Base-by-base conservation (phyloP, 2,797 vertebrate species). In the Pantherophis alleghaniensis region DNA sequence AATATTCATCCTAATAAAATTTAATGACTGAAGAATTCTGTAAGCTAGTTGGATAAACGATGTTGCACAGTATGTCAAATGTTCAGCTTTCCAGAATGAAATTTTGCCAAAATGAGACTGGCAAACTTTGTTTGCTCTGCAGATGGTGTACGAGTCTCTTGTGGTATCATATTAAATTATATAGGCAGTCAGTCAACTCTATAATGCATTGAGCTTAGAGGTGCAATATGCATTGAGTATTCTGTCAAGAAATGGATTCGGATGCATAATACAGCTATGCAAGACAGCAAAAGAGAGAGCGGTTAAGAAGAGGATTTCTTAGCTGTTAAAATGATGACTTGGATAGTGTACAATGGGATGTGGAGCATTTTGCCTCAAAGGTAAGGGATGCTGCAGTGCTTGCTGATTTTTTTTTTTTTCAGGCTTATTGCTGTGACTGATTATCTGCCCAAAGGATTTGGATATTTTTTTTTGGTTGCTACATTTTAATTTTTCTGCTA, bases 111-210 rank as follows among this genome's bases (percentile, higher is more conserved):
- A 96, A 97, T 95, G 96, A 94, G 66, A 95, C 96, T 97, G 96
- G 96, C 97, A 97, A 96, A 97, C 96, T 97, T 97, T 96, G 98
- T 98, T 98, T 97, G 97, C 98, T 98, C 97, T 97, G 98, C 98
- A 97, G 98, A 97, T 97, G 98, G 97, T 96, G 96, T 96, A 94
- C 95, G 96, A 98, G 97, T 97, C 97, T 97, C 96, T 96, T 96
- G 97, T 97, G 97, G 97, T 96, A 97, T 97, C 97, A 98, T 98
- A 99, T 99, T 98, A 98, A 98, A 99, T 98, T 98, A 98, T 98
- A 97, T 97, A 97, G 97, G 97, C 97, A 97, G 98, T 94, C 96
- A 96, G 97, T 97, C 96, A 89, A 26, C 37, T 97, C 93, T 96
- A 95, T 88, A 89, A 96, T 96, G 97, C 96, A 95, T 96, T 92